These are phyloP conservation scores for Sitophilus oryzae DNA, from an alignment of 1,140 invertebrate species.

Conservation along the genomic window DNA sequence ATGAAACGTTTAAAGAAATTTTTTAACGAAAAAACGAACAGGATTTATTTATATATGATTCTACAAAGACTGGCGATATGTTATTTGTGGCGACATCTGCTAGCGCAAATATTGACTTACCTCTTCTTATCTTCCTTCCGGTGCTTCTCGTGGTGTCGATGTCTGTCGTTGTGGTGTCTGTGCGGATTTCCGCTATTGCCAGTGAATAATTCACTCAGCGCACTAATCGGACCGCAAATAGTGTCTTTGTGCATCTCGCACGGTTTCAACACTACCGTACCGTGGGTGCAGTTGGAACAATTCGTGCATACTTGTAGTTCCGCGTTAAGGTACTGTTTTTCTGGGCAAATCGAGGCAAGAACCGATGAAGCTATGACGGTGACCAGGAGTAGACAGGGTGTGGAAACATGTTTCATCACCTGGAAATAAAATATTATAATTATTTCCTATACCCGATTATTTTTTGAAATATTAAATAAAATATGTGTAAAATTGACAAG, in stretches of 20 bases:
- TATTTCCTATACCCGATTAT: not conserved
- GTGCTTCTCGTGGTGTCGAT: slow-evolving; percentile 28
- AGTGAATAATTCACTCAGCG: slow-evolving; percentile 41
- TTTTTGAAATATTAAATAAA: not conserved
- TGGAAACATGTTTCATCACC: slow-evolving; percentile 35
- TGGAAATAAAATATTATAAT: slow-evolving; percentile 27
- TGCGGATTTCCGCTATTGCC: slow-evolving; percentile 33
- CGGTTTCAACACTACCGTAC: slow-evolving; percentile 54
- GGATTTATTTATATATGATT: no score
- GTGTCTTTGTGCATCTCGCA: slow-evolving; percentile 60
- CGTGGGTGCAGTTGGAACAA: slow-evolving; percentile 53
- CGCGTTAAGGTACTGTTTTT: slow-evolving; percentile 48
- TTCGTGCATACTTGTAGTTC: slow-evolving; percentile 52
- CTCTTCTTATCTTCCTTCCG: slow-evolving; percentile 17
- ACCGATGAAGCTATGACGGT: slow-evolving; percentile 26
- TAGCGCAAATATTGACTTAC: slow-evolving; percentile 11
- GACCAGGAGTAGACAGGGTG: slow-evolving; percentile 23
- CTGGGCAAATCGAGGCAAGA: slow-evolving; percentile 34
- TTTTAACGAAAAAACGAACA: no score
- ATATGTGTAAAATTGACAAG: no score
- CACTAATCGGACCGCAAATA: slow-evolving; percentile 54
- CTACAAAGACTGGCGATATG: no score
- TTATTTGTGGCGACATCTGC: no score
- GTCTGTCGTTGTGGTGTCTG: slow-evolving; percentile 35
- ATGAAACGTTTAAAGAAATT: no score